Percentiles rank a stretch among this genome's conserved stretches.
Evolutionary conservation across 2,797 vertebrate species (phyloP).

Genomic region (Gadopsis bispinosus): DNA sequence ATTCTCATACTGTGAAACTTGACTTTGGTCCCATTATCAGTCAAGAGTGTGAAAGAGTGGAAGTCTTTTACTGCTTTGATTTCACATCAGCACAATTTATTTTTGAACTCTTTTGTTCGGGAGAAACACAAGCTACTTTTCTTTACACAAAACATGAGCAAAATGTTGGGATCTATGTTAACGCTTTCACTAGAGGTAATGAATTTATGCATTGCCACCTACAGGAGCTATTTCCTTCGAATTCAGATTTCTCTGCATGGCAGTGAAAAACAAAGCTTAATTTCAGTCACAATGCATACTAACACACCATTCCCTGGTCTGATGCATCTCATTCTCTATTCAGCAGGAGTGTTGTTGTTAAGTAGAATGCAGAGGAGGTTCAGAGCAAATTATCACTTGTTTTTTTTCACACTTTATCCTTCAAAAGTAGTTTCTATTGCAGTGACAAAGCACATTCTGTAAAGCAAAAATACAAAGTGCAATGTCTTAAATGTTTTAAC

Average conservation of each 20-base stretch:
- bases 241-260: constrained; percentile 52
- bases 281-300: constrained; percentile 70
- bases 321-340: constrained; percentile 70
- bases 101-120: neutral
- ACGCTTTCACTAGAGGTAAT: constrained; percentile 29
- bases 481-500: neutral
- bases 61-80: neutral
- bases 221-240: constrained; percentile 45
- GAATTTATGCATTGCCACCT: constrained; percentile 47
- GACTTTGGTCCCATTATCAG: constrained; percentile 8
- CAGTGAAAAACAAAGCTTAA: constrained; percentile 66
- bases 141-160: neutral
- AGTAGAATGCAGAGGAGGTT: constrained; percentile 59
- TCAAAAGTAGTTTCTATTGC: constrained; percentile 43
- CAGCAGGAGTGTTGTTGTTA: constrained; percentile 56
- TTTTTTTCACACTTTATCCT: constrained; percentile 37
- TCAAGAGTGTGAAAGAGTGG: neutral
- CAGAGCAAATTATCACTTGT: constrained; percentile 52
- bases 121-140: neutral
- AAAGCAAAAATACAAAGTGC: neutral
- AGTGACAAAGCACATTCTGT: constrained; percentile 25
- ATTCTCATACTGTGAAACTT: constrained; percentile 1
- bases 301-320: constrained; percentile 63
- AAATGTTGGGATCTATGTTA: constrained; percentile 12
- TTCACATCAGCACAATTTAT: constrained; percentile 12